Evolutionary conservation across 2,113 vertebrate species (phyloP).

Genomic region (Ranitomeya variabilis): DNA sequence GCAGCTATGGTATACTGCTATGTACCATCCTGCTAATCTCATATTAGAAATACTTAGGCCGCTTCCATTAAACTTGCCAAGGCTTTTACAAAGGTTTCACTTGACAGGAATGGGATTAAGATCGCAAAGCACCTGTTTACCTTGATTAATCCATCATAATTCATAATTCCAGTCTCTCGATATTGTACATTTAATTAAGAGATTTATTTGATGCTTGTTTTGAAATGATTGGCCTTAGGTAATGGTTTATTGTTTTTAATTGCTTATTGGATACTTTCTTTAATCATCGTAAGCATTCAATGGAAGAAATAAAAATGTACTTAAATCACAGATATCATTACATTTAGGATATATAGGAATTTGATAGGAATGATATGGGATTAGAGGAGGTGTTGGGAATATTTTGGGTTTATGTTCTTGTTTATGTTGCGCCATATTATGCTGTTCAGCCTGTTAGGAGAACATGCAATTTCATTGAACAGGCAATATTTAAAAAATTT

Average conservation of each 20-base stretch:
- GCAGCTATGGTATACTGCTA: not conserved
- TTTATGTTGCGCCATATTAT: not conserved
- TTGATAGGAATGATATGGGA: not conserved
- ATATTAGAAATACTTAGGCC: not conserved
- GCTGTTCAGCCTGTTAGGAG: not conserved
- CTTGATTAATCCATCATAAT: not conserved
- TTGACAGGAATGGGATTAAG: constrained; percentile 6
- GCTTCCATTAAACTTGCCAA: not conserved
- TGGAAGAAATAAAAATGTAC: no score
- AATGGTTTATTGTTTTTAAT: no score
- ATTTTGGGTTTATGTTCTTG: not conserved
- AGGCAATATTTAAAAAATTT: not conserved
- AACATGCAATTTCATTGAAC: not conserved
- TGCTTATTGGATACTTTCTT: no score
- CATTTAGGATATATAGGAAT: not conserved
- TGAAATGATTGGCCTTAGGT: no score
- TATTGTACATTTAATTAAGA: not conserved
- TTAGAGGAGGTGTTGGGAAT: not conserved
- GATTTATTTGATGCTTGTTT: no score
- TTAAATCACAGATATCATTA: not conserved
- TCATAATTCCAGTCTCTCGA: not conserved
- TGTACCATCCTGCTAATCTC: constrained; percentile 11
- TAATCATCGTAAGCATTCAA: no score
- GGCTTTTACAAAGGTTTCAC: not conserved
- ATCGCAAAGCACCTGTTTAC: not conserved